Evolutionary conservation across 2,888 invertebrate genomes (phyloP).

Genomic region (Clistopyga incitator): DNA sequence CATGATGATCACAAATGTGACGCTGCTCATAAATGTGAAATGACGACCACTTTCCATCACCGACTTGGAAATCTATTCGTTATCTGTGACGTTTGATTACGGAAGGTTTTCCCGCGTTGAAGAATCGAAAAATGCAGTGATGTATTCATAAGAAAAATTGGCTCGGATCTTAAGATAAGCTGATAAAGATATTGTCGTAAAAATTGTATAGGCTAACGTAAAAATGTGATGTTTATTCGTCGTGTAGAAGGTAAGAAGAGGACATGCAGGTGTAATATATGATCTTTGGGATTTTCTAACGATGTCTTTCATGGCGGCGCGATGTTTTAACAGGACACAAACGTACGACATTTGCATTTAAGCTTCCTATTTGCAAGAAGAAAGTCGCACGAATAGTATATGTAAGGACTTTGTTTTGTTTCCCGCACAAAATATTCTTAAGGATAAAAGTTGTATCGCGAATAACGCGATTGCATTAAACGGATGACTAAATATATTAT

Average conservation of each 20-base stretch:
- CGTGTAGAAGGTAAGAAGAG: conserved; percentile 34
- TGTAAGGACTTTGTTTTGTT: conserved; percentile 8
- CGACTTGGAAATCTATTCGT: conserved; percentile 18
- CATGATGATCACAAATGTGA: too few relatives aligned
- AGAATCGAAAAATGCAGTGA: conserved; percentile 3
- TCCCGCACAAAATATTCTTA: conserved; percentile 59
- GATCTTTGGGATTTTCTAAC: neutral
- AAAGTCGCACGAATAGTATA: neutral
- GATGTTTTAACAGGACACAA: neutral
- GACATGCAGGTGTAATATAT: conserved; percentile 10
- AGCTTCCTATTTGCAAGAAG: neutral
- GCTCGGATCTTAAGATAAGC: conserved; percentile 7
- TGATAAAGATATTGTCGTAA: conserved; percentile 55
- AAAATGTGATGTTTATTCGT: conserved; percentile 21
- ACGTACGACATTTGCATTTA: conserved; percentile 15
- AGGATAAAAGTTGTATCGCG: conserved; percentile 55
- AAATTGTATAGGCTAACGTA: conserved; percentile 55
- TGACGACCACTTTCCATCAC: neutral
- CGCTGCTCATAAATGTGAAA: too few relatives aligned
- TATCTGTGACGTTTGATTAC: conserved; percentile 11
- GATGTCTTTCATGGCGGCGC: neutral
- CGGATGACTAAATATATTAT: conserved; percentile 52
- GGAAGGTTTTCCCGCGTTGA: neutral
- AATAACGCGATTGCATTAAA: conserved; percentile 41
- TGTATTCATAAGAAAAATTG: conserved; percentile 3